Base-by-base conservation (phyloP, 2,797 vertebrate species). In the Tiaroga cobitis region DNA sequence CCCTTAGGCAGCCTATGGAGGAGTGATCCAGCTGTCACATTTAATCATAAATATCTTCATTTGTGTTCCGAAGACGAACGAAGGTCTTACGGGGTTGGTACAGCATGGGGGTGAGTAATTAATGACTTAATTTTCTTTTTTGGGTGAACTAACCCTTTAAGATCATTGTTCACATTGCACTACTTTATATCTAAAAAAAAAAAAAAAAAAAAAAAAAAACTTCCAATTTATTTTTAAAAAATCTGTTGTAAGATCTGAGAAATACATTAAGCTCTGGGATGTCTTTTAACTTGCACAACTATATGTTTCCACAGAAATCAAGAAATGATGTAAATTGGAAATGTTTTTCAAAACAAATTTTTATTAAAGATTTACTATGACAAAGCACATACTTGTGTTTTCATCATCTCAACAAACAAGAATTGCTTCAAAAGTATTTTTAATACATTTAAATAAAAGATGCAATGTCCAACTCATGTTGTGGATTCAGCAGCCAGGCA, bases 401-500 rank as follows among this genome's bases (percentile, higher is more conserved):
- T 46, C 59, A 65, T 65, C 39, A 79, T 80, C 19, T 80, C 11
- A 69, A 69, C 46, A 80, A 39, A 29, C 65, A 81, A 37, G 5
- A 15, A 39, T 37, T 16, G 59, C 43, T 75, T 63, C 2, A 41
- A 59, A 41, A 61, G 19, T 15, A n/a, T 74, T 34, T 49, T 61
- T 21, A 65, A 67, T 67, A 49, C 79, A 68, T 67, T 67, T 41
- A 43, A 15, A 46, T 32, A 26, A n/a, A 77, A n/a, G 34, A 21
- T 65, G 26, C 39, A 16, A 78, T 43, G 39, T 82, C 41, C 59
- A 69, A 41, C 26, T 34, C 41, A n/a, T 41, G n/a, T 26, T 84
- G 19, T 2, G 24, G 51, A 78, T n/a, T 85, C 72, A 95, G 82
- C 92, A 93, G 83, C 93, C 95, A 73, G 95, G 92, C 82, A 94